Evolutionary conservation across 2,888 invertebrate genomes (phyloP), one percentile per base, ranked within the genome.

Genomic region (Oxyscelio sp.): DNA sequence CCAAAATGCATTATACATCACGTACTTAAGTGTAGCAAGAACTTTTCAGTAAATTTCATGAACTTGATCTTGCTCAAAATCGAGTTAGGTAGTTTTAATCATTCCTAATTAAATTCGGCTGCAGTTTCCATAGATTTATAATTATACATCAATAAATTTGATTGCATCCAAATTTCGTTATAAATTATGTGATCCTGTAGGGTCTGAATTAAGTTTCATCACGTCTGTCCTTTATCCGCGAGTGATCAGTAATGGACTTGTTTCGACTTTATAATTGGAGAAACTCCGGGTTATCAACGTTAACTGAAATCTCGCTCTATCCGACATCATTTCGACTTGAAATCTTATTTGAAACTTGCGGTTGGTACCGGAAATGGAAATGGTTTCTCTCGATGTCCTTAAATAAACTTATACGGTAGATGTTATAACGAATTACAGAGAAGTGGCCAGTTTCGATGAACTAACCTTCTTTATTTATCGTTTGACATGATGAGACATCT

Each of bases 361-460:
- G 31, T 19, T 31, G 3, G 27, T 22, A 19, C 9, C n/a, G 61
- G 24, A 61, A 73, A 73, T 73, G 73, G 59, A 52, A 73, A 73
- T 61, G 48, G 27, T 27, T 27, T n/a, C 5, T 31, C 50, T 45
- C 48, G 22, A 58, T 58, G 50, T 59, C 38, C 22, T 27, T 21
- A 43, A n/a, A 48, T 27, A 43, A 73, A 61, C 31, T 63, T 52
- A 22, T 50, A 19, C 22, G n/a, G n/a, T n/a, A n/a, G 24, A 15
- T 48, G 13, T 45, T 71, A 48, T 61, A 48, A 27, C 27, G 61
- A 73, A 61, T 61, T 59, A 61, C 61, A 61, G 52, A n/a, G n/a
- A n/a, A n/a, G n/a, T n/a, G n/a, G n/a, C n/a, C n/a, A n/a, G n/a
- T n/a, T n/a, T n/a, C n/a, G n/a, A n/a, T n/a, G n/a, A n/a, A n/a